Percentiles rank a stretch among this genome's conserved stretches.
These are phyloP conservation scores for Philotrypesis tridentata DNA, from an alignment of 1,140 invertebrate species.

Conservation along the genomic window DNA sequence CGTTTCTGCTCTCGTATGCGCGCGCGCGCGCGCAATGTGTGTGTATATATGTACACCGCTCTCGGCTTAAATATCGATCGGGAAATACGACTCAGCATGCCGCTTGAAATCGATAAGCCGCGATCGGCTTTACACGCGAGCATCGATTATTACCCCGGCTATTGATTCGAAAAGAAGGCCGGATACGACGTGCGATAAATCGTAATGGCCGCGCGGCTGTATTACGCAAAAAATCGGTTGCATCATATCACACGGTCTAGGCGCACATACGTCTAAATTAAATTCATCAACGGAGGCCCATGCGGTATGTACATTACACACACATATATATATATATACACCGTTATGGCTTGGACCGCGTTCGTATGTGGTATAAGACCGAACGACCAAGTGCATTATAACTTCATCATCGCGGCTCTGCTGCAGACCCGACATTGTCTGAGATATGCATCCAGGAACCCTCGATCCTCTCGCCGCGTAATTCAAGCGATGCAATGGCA, in stretches of 20 bases:
- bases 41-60: too few species aligned
- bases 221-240: too few species aligned
- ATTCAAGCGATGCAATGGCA: not conserved
- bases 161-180: not conserved
- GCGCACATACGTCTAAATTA: not conserved
- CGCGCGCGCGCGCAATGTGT: too few species aligned
- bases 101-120: slow-evolving; percentile 20
- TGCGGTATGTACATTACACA: too few species aligned
- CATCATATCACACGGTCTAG: too few species aligned
- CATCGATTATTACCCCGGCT: not conserved
- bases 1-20: not conserved
- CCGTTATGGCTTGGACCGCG: not conserved
- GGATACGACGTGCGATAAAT: not conserved
- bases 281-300: not conserved
- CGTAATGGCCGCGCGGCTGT: too few species aligned
- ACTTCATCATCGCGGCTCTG: slow-evolving; percentile 5
- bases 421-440: not conserved
- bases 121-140: not conserved
- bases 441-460: too few species aligned
- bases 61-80: slow-evolving; percentile 21
- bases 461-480: not conserved
- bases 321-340: not conserved
- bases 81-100: not conserved
- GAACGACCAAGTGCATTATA: slow-evolving; percentile 11
- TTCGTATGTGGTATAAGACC: too few species aligned